phyloP scores from a whole-genome alignment of 2,113 vertebrate species.

The Lathamus discolor region DNA sequence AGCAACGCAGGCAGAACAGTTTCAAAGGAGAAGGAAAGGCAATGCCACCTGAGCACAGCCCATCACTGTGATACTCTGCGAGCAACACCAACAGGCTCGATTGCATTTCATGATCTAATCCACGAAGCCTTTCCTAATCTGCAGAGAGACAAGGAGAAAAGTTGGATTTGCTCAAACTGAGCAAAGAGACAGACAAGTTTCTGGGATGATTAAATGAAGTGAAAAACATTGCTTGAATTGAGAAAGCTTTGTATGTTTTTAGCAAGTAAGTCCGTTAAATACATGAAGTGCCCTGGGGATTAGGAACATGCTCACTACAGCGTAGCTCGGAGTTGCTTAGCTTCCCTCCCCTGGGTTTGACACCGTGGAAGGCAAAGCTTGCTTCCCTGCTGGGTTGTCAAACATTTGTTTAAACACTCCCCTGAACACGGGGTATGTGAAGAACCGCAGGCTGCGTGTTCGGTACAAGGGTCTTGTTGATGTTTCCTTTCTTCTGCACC shows the following conservation, averaged over 20 bases:
- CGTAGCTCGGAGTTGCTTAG: background rate
- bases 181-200: background rate
- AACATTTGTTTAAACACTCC: conserved; percentile 18
- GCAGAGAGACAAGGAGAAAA: conserved; percentile 26
- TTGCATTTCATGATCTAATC: conserved; percentile 65
- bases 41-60: conserved; percentile 21
- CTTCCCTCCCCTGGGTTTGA: background rate
- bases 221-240: background rate
- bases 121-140: conserved; percentile 58
- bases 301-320: background rate
- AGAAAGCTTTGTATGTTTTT: background rate
- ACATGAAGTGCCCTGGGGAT: background rate
- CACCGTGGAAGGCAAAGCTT: background rate
- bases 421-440: background rate
- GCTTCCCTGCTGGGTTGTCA: background rate
- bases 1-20: background rate
- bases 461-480: background rate
- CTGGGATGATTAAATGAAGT: conserved; percentile 17
- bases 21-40: background rate
- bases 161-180: conserved; percentile 12
- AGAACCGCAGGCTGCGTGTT: background rate
- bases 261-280: background rate
- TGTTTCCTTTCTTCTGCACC: background rate
- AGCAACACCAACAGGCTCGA: background rate
- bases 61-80: background rate